These are phyloP conservation scores for Pyrocoelia pectoralis DNA, from an alignment of 2,888 invertebrate species.

Conservation along the genomic window DNA sequence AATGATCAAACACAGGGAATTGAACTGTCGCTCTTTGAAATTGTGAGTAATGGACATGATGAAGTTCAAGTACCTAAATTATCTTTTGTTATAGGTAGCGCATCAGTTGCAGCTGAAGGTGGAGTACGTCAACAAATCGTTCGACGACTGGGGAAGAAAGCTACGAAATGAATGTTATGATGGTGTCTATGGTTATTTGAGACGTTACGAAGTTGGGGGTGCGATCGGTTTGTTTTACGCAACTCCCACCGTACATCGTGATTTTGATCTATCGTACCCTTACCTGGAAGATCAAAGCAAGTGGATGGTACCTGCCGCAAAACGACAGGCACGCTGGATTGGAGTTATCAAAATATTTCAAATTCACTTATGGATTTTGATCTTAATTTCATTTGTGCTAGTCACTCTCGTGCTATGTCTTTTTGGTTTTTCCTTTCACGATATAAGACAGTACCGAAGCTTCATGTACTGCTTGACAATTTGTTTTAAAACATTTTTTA, in stretches of 20 bases:
- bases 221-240: constrained; percentile 19
- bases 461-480: neutral
- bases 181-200: constrained; percentile 12
- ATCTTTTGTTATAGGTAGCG: constrained; percentile 16
- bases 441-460: neutral
- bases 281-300: constrained; percentile 25
- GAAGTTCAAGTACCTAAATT: too few relatives aligned
- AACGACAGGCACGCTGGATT: constrained; percentile 12
- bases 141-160: constrained; percentile 3
- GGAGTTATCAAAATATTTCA: constrained; percentile 15
- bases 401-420: neutral
- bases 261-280: constrained; percentile 24
- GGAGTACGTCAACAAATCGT: neutral
- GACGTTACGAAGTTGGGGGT: constrained; percentile 12
- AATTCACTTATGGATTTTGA: neutral
- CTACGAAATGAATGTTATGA: constrained; percentile 10
- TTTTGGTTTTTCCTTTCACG: neutral
- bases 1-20: neutral
- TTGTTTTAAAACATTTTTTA: constrained; percentile 1
- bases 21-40: too few relatives aligned
- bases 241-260: constrained; percentile 10
- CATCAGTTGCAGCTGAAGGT: neutral
- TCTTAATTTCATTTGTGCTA: neutral
- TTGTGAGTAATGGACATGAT: too few relatives aligned
- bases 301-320: constrained; percentile 24